phyloP scores from a whole-genome alignment of 2,888 invertebrate species.

The Apomyelois bistriatella region DNA sequence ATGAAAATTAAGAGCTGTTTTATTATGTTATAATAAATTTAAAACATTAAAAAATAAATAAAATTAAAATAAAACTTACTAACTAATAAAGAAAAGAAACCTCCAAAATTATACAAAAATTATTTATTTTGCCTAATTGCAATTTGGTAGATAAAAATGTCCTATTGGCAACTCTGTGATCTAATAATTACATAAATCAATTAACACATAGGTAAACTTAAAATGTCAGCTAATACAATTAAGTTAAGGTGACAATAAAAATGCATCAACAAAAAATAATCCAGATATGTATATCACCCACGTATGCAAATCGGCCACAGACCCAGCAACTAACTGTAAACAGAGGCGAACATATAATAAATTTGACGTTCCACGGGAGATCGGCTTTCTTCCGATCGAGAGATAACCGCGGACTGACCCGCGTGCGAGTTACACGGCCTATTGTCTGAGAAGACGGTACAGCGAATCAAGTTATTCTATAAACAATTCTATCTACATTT shows the following conservation, averaged over 20 bases:
- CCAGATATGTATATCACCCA: conserved; percentile 5
- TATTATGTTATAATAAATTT: too few relatives aligned
- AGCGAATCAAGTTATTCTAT: background rate
- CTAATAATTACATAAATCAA: too few relatives aligned
- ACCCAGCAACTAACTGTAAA: conserved; percentile 50
- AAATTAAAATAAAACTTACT: too few relatives aligned
- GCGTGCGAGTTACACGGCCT: conserved; percentile 56
- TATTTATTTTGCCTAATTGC: too few relatives aligned
- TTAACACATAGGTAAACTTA: too few relatives aligned
- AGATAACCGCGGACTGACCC: conserved; percentile 71
- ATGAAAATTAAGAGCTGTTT: too few relatives aligned
- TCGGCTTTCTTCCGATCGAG: conserved; percentile 64
- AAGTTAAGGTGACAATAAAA: background rate
- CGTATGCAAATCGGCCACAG: conserved; percentile 39
- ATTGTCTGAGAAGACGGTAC: conserved; percentile 47
- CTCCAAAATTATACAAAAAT: too few relatives aligned
- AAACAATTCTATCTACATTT: background rate
- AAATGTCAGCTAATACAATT: background rate
- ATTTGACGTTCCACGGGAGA: conserved; percentile 60
- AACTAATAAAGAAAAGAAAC: too few relatives aligned
- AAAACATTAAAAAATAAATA: too few relatives aligned
- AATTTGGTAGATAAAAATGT: too few relatives aligned
- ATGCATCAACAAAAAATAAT: background rate
- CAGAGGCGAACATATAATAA: conserved; percentile 60
- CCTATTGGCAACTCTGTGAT: too few relatives aligned